Conservation (phyloP, 1,140 invertebrate species). For the Heterodera schachtii region DNA sequence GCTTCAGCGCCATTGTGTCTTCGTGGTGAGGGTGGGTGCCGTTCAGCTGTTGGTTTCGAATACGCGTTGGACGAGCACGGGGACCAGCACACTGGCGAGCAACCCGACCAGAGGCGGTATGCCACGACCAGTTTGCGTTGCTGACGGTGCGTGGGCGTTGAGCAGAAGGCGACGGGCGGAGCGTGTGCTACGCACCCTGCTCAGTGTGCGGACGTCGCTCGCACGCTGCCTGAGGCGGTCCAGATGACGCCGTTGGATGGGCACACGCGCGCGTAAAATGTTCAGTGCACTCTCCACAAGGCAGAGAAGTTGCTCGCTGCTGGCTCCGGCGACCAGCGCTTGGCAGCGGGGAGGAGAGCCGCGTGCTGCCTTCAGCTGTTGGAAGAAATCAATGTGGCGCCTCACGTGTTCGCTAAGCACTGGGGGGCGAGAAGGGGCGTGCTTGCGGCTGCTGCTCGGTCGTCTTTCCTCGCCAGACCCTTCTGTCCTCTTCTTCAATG, state of each 20-base stretch:
- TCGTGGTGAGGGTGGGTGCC: no score
- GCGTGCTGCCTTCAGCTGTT: background rate
- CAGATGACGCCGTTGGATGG: background rate
- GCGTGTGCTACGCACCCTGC: constrained; percentile 6
- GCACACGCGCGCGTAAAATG: constrained; percentile 19
- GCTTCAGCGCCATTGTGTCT: constrained; percentile 1
- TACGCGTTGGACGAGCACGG: background rate
- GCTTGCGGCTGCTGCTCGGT: no score
- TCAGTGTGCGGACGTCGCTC: constrained; percentile 13
- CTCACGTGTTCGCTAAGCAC: constrained; percentile 1
- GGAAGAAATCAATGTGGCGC: constrained; percentile 18
- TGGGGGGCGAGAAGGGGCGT: no score
- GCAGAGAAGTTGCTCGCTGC: constrained; percentile 23
- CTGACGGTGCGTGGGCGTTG: background rate
- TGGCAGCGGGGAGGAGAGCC: background rate
- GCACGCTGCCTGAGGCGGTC: background rate
- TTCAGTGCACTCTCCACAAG: constrained; percentile 34
- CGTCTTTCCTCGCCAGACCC: no score
- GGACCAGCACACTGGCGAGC: constrained; percentile 1
- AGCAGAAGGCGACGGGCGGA: constrained; percentile 18
- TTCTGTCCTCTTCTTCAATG: background rate
- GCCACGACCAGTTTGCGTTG: constrained; percentile 4
- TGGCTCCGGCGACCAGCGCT: background rate
- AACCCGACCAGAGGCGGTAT: background rate
- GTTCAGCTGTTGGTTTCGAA: background rate